Evolutionary conservation across 2,888 invertebrate species (phyloP).

Genomic region (Tiphia femorata): DNA sequence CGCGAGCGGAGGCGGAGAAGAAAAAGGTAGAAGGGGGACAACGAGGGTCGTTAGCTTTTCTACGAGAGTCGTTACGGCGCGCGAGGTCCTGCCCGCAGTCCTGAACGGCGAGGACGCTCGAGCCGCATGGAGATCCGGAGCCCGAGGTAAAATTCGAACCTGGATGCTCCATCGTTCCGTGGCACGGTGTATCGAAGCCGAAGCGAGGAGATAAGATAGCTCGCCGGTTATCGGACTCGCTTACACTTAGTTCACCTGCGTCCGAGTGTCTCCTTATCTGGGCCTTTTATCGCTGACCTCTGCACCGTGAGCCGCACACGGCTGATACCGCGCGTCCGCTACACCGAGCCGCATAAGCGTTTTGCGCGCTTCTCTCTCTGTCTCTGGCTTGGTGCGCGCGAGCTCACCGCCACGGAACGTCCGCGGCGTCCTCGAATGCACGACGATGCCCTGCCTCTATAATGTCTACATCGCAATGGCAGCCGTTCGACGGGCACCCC

Average conservation of each 20-base stretch:
- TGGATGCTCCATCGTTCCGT: conserved; percentile 41
- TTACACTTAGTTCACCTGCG: conserved; percentile 63
- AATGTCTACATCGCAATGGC: conserved; percentile 50
- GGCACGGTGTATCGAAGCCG: conserved; percentile 43
- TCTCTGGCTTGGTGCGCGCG: conserved; percentile 18
- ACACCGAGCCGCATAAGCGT: conserved; percentile 9
- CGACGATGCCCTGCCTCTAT: conserved; percentile 36
- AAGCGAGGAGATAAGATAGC: conserved; percentile 59
- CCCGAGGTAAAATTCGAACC: conserved; percentile 43
- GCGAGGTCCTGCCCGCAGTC: too few relatives aligned
- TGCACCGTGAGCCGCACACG: conserved; percentile 56
- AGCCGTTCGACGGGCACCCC: too few relatives aligned
- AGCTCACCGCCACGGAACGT: conserved; percentile 34
- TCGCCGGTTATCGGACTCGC: conserved; percentile 58
- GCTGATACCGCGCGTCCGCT: conserved; percentile 41
- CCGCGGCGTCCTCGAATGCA: conserved; percentile 26
- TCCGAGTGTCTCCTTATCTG: conserved; percentile 57
- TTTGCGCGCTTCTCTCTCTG: not conserved
- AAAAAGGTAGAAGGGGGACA: too few relatives aligned
- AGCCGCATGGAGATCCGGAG: too few relatives aligned
- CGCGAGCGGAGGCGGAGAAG: too few relatives aligned
- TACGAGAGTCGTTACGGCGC: conserved; percentile 24
- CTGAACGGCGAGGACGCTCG: conserved; percentile 21
- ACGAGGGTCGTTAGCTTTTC: conserved; percentile 33
- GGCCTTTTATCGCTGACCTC: conserved; percentile 65